Evolutionary conservation across 92 coral and sea anemone genomes (phyloP).

Genomic region (Anthopleura xanthogrammica): DNA sequence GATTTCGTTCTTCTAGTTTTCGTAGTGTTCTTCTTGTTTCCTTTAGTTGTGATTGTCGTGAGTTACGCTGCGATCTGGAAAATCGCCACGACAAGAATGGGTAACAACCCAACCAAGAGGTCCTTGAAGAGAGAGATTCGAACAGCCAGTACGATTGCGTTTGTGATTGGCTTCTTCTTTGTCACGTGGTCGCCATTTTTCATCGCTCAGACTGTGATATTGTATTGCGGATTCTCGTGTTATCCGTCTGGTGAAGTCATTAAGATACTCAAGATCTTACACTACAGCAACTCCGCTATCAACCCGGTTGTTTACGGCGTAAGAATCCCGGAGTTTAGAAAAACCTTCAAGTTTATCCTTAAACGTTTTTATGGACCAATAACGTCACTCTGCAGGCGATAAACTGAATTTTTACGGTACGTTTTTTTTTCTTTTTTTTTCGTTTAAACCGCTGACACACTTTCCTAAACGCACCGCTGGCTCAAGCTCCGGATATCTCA

Average conservation of each 20-base stretch:
- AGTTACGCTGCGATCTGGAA: slow-evolving; percentile 82
- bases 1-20: slow-evolving; percentile 57
- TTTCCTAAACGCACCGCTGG: background rate
- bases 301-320: slow-evolving; percentile 88
- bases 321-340: slow-evolving; percentile 81
- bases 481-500: too few species aligned
- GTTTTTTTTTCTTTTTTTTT: too few species aligned
- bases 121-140: slow-evolving; percentile 75
- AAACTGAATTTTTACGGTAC: background rate
- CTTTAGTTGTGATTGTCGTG: slow-evolving; percentile 68
- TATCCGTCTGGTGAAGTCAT: slow-evolving; percentile 26
- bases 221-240: slow-evolving; percentile 46
- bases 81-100: slow-evolving; percentile 78
- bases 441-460: background rate
- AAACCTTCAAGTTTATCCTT: slow-evolving; percentile 77
- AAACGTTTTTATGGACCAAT: slow-evolving; percentile 69
- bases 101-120: slow-evolving; percentile 78
- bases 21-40: slow-evolving; percentile 68
- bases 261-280: slow-evolving; percentile 58
- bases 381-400: slow-evolving; percentile 47
- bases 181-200: slow-evolving; percentile 70
- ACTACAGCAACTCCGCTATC: slow-evolving; percentile 77
- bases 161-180: slow-evolving; percentile 80
- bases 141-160: slow-evolving; percentile 78
- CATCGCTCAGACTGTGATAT: slow-evolving; percentile 39